phyloP scores from a whole-genome alignment of 2,888 invertebrate genomes.

The Salticus scenicus region DNA sequence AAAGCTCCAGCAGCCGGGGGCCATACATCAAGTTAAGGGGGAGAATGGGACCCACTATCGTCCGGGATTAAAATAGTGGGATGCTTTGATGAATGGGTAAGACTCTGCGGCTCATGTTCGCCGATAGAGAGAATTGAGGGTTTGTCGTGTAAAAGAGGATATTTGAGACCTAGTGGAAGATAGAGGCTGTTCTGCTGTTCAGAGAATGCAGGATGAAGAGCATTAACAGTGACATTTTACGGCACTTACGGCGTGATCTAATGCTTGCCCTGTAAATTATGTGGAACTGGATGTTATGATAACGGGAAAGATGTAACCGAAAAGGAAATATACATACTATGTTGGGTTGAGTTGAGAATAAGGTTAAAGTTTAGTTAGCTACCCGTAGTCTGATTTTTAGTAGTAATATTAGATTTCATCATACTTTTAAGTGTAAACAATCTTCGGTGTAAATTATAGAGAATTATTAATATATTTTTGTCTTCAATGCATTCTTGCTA shows the following conservation, averaged over 20 bases:
- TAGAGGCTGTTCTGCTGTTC: neutral
- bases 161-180: neutral
- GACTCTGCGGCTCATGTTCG: constrained; percentile 14
- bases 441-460: no score
- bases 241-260: neutral
- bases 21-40: constrained; percentile 47
- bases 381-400: no score
- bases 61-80: constrained; percentile 60
- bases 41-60: constrained; percentile 43
- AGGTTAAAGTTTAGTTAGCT: no score
- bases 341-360: no score
- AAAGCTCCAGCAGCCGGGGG: constrained; percentile 33
- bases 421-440: no score
- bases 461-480: no score
- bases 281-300: neutral
- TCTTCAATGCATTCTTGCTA: no score
- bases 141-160: neutral
- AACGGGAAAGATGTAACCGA: neutral
- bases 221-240: neutral
- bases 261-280: neutral
- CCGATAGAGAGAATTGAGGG: neutral
- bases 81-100: constrained; percentile 35
- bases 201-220: neutral
- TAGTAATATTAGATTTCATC: no score
- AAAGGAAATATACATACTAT: no score